Base-by-base conservation (phyloP, 2,888 invertebrate genomes). In the Harpagoxenus sublaevis region DNA sequence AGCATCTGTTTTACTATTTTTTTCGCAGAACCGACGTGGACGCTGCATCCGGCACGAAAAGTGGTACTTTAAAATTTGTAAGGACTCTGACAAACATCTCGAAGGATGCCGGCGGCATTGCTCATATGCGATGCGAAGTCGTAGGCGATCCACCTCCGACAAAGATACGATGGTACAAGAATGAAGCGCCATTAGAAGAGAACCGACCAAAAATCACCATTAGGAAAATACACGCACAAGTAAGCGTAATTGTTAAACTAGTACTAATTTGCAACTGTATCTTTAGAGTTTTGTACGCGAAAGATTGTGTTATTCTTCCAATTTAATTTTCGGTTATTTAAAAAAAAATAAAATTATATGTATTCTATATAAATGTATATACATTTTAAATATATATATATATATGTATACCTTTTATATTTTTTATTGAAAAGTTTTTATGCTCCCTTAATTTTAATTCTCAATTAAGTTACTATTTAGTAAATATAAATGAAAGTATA, bases 71-170 rank as follows among this genome's bases (percentile, higher is more conserved):
- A 63, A 95, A 95, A 68, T 96, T 97, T 92, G 94, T 95, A 57
- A 95, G 95, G 63, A 95, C 95, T 48, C 94, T 97, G 91, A 93
- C 93, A 73, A 97, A 97, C 92, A 91, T 96, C 63, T 96, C 96
- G 23, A 95, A 95, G 89, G 96, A 96, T 88, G 95, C 96, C 6
- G 97, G 97, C 4, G 96, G 96, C 84, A 95, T 95, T 51, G 96
- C 96, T 31, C 96, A 96, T 88, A 95, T 97, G 89, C 94, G 96
- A 66, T 97, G 97, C 93, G 97, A 97, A 93, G 97, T 97, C 65
- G 95, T 96, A 18, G 96, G 96, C 0, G 95, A 96, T 89, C 97
- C 97, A 0, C 95, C 96, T 0, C 96, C 97, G 48, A 95, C 94
- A 57, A 95, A 95, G 90, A 96, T 97, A 88, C 95, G 95, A 65